Percentiles rank a stretch among this genome's conserved stretches.
Evolutionary conservation across 2,113 vertebrate genomes (phyloP).

Genomic region (Mus spicilegus): DNA sequence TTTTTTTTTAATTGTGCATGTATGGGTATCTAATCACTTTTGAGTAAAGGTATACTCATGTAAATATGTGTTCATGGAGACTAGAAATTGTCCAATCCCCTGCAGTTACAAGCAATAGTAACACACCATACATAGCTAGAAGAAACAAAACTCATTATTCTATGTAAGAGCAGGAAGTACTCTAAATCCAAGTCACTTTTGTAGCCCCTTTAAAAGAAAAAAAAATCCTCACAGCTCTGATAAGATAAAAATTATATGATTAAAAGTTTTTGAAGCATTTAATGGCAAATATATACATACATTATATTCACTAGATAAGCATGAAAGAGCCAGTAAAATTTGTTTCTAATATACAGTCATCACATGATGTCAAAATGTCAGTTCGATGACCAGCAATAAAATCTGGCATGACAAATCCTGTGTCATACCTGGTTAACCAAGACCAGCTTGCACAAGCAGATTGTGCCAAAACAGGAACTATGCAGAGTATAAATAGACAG

Average conservation of each 20-base stretch:
- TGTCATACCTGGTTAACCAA: conserved; percentile 63
- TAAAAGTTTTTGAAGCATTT: not conserved
- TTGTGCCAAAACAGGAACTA: conserved; percentile 71
- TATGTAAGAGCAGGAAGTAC: not conserved
- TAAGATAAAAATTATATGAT: not conserved
- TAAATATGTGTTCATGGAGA: not conserved
- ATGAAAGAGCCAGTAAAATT: not conserved
- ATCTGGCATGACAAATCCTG: conserved; percentile 65
- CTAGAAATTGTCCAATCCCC: not conserved
- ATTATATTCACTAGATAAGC: not conserved
- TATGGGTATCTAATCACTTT: not conserved
- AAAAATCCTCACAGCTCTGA: not conserved
- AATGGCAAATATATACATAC: not conserved
- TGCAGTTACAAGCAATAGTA: not conserved
- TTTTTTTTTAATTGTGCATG: not conserved
- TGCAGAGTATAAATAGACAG: conserved; percentile 9
- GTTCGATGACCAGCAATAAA: conserved; percentile 42
- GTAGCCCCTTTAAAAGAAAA: not conserved
- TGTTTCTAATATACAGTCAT: not conserved
- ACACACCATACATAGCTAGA: not conserved
- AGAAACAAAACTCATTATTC: not conserved
- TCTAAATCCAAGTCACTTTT: not conserved
- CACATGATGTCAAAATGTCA: not conserved
- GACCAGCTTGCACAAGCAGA: conserved; percentile 67
- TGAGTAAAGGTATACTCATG: not conserved